phyloP scores from a whole-genome alignment of 2,113 vertebrate genomes.

The Lycaon pictus region DNA sequence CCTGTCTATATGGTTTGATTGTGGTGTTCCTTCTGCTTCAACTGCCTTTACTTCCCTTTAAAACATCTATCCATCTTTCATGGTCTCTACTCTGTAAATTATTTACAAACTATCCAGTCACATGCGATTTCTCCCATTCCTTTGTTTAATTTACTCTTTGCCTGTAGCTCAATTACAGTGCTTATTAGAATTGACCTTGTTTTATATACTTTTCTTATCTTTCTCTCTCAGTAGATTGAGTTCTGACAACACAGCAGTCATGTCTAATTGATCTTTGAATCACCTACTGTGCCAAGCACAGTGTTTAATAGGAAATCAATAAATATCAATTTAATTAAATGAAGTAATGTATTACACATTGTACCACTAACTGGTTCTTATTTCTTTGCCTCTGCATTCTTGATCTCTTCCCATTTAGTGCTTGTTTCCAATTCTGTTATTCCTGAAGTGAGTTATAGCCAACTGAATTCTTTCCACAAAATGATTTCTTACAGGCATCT shows the following conservation, averaged over 20 bases:
- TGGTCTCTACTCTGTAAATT: neutral
- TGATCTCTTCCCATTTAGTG: neutral
- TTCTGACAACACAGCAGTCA: neutral
- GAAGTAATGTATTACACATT: neutral
- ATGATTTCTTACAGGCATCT: slow-evolving; percentile 22
- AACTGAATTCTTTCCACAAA: neutral
- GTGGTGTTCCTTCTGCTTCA: neutral
- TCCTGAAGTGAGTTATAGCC: neutral
- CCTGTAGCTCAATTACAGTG: neutral
- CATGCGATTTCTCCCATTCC: neutral
- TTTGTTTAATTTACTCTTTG: neutral
- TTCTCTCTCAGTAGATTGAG: neutral
- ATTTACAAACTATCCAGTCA: neutral
- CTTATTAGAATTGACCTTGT: slow-evolving; percentile 5
- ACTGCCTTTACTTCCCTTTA: neutral
- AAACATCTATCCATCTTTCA: neutral
- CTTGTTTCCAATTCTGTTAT: slow-evolving; percentile 36
- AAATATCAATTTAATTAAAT: slow-evolving; percentile 57
- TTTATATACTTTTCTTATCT: neutral
- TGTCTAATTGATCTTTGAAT: neutral
- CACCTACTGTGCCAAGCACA: neutral
- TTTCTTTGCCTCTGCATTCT: neutral
- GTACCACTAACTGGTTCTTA: neutral
- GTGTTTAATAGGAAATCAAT: slow-evolving; percentile 17
- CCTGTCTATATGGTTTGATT: neutral